phyloP scores from a whole-genome alignment of 1,140 invertebrate genomes.

The Drosophila eugracilis region DNA sequence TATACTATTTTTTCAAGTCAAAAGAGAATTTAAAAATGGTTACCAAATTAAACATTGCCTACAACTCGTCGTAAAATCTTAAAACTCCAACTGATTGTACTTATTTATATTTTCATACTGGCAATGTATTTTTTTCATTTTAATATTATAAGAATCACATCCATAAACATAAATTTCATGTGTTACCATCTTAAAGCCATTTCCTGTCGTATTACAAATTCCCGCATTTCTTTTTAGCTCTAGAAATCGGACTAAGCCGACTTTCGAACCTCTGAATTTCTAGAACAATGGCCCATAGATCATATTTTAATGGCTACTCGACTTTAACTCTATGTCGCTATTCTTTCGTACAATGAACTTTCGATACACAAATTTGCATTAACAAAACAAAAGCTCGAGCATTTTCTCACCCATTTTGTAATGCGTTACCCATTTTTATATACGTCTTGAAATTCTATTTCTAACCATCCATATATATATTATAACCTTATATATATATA shows the following conservation, averaged over 20 bases:
- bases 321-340: constrained; percentile 25
- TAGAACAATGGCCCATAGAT: constrained; percentile 82
- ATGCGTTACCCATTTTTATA: constrained; percentile 56
- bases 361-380: constrained; percentile 68
- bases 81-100: background rate
- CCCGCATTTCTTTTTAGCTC: constrained; percentile 22
- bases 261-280: constrained; percentile 32
- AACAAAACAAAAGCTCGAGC: constrained; percentile 35
- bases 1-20: too few relatives aligned
- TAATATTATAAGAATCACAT: constrained; percentile 26
- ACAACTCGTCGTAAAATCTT: too few relatives aligned
- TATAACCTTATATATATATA: background rate
- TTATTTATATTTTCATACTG: background rate
- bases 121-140: background rate
- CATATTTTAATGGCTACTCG: constrained; percentile 73
- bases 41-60: too few relatives aligned
- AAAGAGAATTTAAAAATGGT: too few relatives aligned
- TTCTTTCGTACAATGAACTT: constrained; percentile 76
- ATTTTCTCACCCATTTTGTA: constrained; percentile 58
- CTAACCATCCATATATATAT: constrained; percentile 8
- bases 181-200: constrained; percentile 21
- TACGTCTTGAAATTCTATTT: constrained; percentile 47
- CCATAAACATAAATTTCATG: constrained; percentile 41
- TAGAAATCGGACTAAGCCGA: constrained; percentile 15
- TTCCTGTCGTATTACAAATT: constrained; percentile 34